These are phyloP conservation scores for Tragulus kanchil DNA, from an alignment of 2,113 vertebrate species.

Conservation along the genomic window DNA sequence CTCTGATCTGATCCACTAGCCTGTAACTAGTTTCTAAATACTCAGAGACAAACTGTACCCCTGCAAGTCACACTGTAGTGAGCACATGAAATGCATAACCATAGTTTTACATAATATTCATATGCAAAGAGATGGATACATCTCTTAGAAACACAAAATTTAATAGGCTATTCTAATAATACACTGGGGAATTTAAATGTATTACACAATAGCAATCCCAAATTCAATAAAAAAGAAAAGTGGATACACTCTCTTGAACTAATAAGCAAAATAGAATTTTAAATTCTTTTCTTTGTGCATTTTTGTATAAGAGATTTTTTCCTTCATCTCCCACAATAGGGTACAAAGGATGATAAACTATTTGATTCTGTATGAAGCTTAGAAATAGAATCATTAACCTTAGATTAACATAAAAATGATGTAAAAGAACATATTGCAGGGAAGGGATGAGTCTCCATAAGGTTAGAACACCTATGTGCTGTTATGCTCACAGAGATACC, in stretches of 20 bases:
- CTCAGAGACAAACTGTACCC: conserved; percentile 61
- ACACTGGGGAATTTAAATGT: conserved; percentile 62
- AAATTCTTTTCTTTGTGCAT: conserved; percentile 1
- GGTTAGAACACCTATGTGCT: neutral
- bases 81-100: conserved; percentile 79
- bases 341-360: conserved; percentile 19
- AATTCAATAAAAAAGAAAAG: conserved; percentile 64
- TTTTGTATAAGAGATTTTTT: neutral
- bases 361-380: neutral
- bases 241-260: conserved; percentile 60
- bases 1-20: conserved; percentile 73
- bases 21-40: conserved; percentile 79
- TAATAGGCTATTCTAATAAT: conserved; percentile 72
- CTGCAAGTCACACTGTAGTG: conserved; percentile 70
- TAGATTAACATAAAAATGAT: neutral
- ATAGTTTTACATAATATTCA: conserved; percentile 83
- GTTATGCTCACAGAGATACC: neutral
- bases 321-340: neutral
- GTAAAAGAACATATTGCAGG: neutral
- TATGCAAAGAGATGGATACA: conserved; percentile 71
- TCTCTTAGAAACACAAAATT: conserved; percentile 69
- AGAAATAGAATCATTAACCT: conserved; percentile 1
- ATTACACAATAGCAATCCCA: conserved; percentile 61
- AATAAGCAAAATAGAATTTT: conserved; percentile 52
- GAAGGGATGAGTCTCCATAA: neutral